phyloP scores from a whole-genome alignment of 2,113 vertebrate genomes.

The Choloepus hoffmanni region DNA sequence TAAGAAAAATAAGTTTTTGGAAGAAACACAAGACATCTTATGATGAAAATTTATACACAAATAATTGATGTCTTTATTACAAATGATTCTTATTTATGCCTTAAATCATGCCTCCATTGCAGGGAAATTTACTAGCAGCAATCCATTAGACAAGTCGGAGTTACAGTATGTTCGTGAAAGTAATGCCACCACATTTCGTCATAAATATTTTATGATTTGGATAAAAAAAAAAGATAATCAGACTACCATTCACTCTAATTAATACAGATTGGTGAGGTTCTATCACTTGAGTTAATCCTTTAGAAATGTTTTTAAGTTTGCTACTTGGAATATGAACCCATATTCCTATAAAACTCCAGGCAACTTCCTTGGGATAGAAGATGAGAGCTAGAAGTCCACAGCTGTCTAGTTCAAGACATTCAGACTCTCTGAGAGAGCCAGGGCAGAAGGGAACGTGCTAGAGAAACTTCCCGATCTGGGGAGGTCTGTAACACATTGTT shows the following conservation, averaged over 20 bases:
- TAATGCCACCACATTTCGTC: neutral
- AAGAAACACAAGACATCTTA: neutral
- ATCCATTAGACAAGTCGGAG: neutral
- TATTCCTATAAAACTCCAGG: neutral
- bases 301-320: neutral
- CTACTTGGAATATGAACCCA: neutral
- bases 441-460: too few species aligned
- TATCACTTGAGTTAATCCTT: neutral
- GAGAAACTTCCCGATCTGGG: too few species aligned
- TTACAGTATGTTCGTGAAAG: neutral
- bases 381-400: neutral
- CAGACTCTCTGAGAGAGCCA: too few species aligned
- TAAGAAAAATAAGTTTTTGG: neutral
- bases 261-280: neutral
- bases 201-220: neutral
- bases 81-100: neutral
- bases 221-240: neutral
- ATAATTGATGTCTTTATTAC: neutral
- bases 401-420: too few species aligned
- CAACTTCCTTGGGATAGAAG: neutral
- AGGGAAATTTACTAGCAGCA: neutral
- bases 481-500: too few species aligned
- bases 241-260: neutral
- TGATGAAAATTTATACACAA: neutral
- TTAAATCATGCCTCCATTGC: neutral